These are phyloP conservation scores for Diloba caeruleocephala DNA, from an alignment of 2,888 invertebrate genomes.

Conservation along the genomic window DNA sequence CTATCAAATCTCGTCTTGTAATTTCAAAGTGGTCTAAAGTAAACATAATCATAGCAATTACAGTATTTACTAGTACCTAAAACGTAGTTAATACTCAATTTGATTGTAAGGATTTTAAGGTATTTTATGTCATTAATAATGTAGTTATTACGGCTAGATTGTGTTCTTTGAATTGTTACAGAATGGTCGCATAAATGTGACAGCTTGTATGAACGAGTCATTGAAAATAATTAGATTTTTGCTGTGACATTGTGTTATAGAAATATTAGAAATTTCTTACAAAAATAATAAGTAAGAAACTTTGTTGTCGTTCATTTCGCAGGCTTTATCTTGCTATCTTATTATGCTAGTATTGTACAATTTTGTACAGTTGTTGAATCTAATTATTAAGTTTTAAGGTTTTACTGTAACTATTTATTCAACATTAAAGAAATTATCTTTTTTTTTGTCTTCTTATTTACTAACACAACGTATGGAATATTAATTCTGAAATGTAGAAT, in stretches of 20 bases:
- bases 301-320: slow-evolving; percentile 14
- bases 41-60: slow-evolving; percentile 46
- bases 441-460: slow-evolving; percentile 36
- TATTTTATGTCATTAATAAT: slow-evolving; percentile 32
- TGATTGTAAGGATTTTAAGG: slow-evolving; percentile 41
- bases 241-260: slow-evolving; percentile 1
- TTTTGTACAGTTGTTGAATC: slow-evolving; percentile 85
- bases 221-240: slow-evolving; percentile 1
- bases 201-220: too few relatives aligned
- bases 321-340: slow-evolving; percentile 40
- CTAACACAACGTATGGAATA: too few relatives aligned
- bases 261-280: slow-evolving; percentile 5
- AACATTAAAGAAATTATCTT: slow-evolving; percentile 61
- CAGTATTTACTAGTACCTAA: slow-evolving; percentile 74
- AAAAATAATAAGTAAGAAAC: not conserved
- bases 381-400: slow-evolving; percentile 72
- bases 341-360: slow-evolving; percentile 72
- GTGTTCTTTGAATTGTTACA: slow-evolving; percentile 4
- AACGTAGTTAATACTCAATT: slow-evolving; percentile 69
- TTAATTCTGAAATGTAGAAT: too few relatives aligned
- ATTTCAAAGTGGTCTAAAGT: slow-evolving; percentile 16
- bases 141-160: slow-evolving; percentile 19
- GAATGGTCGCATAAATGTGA: not conserved
- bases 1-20: slow-evolving; percentile 1
- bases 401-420: slow-evolving; percentile 80